These are phyloP conservation scores for Rapana venosa DNA, from an alignment of 2,888 invertebrate genomes.

Conservation along the genomic window DNA sequence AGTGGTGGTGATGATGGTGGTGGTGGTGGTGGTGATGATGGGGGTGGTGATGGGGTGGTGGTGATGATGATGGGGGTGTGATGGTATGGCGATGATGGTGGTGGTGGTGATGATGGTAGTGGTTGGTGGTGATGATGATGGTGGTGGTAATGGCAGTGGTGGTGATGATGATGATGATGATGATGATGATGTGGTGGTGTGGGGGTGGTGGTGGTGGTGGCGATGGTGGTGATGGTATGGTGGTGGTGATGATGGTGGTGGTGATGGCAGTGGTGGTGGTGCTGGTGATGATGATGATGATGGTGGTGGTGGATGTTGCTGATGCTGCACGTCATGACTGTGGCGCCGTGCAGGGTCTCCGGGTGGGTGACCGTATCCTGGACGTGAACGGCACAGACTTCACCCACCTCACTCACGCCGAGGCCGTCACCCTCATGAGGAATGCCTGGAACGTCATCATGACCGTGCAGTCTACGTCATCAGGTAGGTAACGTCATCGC, in stretches of 20 bases:
- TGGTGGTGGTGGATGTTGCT: background rate
- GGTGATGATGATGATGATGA: background rate
- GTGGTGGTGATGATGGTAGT: slow-evolving; percentile 20
- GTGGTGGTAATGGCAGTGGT: background rate
- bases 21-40: too few species aligned
- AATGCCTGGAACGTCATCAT: slow-evolving; percentile 70
- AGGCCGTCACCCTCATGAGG: slow-evolving; percentile 66
- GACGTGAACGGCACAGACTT: slow-evolving; percentile 70
- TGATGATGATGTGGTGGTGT: slow-evolving; percentile 18
- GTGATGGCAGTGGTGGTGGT: background rate
- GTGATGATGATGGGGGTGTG: slow-evolving; percentile 6
- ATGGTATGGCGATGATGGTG: slow-evolving; percentile 17
- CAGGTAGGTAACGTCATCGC: background rate
- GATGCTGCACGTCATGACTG: background rate
- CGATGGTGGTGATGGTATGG: background rate
- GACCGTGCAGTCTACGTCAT: slow-evolving; percentile 48
- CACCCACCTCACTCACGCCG: slow-evolving; percentile 64
- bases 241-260: slow-evolving; percentile 14
- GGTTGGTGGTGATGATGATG: background rate
- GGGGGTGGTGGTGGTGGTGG: background rate
- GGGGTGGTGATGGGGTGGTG: background rate
- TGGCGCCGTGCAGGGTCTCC: slow-evolving; percentile 60
- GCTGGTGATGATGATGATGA: background rate
- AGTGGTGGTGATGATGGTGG: too few species aligned
- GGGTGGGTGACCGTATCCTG: slow-evolving; percentile 64